Conservation (phyloP, 2,888 invertebrate genomes). For the Megaustenia siamemsis region DNA sequence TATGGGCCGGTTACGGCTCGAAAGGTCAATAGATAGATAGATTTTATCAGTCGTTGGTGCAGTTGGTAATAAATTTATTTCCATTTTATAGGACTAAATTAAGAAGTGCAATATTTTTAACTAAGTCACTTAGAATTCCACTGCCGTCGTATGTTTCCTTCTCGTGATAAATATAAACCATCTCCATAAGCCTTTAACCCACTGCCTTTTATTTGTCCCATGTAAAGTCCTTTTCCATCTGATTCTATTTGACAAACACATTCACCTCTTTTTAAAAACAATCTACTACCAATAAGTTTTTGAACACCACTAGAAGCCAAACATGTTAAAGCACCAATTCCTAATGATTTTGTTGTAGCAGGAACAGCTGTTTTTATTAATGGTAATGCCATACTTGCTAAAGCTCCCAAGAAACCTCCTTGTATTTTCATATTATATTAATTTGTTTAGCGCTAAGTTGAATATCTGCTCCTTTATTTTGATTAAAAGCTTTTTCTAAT, state of each 20-base stretch:
- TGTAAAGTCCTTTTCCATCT: slow-evolving; percentile 58
- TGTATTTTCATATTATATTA: slow-evolving; percentile 53
- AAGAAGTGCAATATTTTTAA: slow-evolving; percentile 55
- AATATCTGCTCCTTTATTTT: slow-evolving; percentile 13
- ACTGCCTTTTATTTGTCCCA: slow-evolving; percentile 39
- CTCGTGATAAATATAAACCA: slow-evolving; percentile 54
- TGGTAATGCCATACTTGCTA: slow-evolving; percentile 49
- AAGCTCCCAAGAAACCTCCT: slow-evolving; percentile 54
- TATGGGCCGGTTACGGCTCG: no score
- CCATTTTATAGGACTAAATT: no score
- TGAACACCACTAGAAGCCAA: slow-evolving; percentile 51
- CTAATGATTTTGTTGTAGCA: slow-evolving; percentile 24
- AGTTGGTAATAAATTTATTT: neutral
- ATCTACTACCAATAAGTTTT: no score
- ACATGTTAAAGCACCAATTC: slow-evolving; percentile 54
- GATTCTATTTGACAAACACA: slow-evolving; percentile 56
- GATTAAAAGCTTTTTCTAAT: slow-evolving; percentile 46
- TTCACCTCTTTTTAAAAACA: slow-evolving; percentile 55
- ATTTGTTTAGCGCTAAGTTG: slow-evolving; percentile 42
- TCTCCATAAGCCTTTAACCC: slow-evolving; percentile 53
- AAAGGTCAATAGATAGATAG: no score
- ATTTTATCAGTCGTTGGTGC: neutral
- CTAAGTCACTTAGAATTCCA: slow-evolving; percentile 50
- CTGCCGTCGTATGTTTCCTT: slow-evolving; percentile 48
- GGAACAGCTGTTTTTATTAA: slow-evolving; percentile 46